A percentile compares a stretch with the other conserved stretches of the same genome.
phyloP scores from a whole-genome alignment of 2,888 invertebrate species.

The Tipula lateralis region DNA sequence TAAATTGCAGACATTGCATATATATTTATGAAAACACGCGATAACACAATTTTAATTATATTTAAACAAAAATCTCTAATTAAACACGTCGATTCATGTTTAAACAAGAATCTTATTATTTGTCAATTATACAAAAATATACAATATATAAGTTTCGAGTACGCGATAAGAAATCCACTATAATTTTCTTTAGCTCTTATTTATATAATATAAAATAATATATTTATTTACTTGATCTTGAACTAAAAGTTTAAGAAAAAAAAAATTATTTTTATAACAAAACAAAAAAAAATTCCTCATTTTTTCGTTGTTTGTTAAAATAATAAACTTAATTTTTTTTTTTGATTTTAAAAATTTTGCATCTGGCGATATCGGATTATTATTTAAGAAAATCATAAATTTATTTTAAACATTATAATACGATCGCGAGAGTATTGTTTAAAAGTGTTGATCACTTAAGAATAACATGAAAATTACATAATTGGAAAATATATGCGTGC shows the following conservation, averaged over 20 bases:
- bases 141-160: not conserved
- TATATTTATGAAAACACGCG: not conserved
- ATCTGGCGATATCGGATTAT: conserved; percentile 11
- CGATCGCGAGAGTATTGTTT: not conserved
- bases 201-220: not conserved
- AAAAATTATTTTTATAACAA: conserved; percentile 2
- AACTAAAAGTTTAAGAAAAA: conserved; percentile 6
- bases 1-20: not conserved
- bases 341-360: not conserved
- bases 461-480: not conserved
- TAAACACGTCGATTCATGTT: conserved; percentile 15
- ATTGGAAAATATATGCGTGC: not conserved
- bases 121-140: not conserved
- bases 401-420: not conserved
- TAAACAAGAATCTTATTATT: not conserved
- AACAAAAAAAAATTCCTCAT: not conserved
- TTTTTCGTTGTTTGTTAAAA: conserved; percentile 19
- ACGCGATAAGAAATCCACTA: conserved; percentile 19
- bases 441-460: not conserved
- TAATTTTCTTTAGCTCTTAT: not conserved
- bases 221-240: not conserved
- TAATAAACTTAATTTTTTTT: not conserved
- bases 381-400: not conserved
- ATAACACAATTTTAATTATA: not conserved
- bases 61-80: not conserved